phyloP scores from a whole-genome alignment of 2,797 vertebrate species.

The Poecilia wingei region DNA sequence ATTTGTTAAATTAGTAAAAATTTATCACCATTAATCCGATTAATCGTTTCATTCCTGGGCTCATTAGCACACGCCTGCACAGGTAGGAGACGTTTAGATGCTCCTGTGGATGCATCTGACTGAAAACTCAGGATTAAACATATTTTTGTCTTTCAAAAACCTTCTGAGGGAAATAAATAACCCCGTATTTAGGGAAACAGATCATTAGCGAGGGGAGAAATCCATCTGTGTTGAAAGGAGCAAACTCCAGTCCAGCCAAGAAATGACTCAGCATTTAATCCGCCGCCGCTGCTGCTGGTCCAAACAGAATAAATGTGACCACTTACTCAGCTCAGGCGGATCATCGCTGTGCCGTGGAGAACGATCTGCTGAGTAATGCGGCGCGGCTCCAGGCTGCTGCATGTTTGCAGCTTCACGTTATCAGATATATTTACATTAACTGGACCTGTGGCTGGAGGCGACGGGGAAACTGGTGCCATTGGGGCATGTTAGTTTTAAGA shows the following conservation, averaged over 20 bases:
- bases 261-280: conserved; percentile 69
- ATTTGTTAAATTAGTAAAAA: too few relatives aligned
- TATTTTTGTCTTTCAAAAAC: neutral
- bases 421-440: conserved; percentile 47
- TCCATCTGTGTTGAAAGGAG: conserved; percentile 1
- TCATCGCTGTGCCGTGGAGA: conserved; percentile 35
- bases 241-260: conserved; percentile 19
- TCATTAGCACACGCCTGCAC: neutral
- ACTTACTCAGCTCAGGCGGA: conserved; percentile 33
- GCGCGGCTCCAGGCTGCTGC: conserved; percentile 38
- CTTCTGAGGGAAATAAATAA: neutral
- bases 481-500: conserved; percentile 3
- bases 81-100: neutral
- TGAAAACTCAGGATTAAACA: neutral
- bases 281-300: conserved; percentile 50
- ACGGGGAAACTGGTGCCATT: neutral
- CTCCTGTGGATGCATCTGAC: neutral
- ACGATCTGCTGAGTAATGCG: conserved; percentile 54
- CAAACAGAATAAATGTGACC: conserved; percentile 63
- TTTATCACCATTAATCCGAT: too few relatives aligned
- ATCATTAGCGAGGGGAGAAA: conserved; percentile 6
- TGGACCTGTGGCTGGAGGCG: conserved; percentile 2
- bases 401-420: conserved; percentile 1
- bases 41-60: too few relatives aligned
- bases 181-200: neutral